phyloP scores from a whole-genome alignment of 2,888 invertebrate species.

The Caenorhabditis doughertyi region DNA sequence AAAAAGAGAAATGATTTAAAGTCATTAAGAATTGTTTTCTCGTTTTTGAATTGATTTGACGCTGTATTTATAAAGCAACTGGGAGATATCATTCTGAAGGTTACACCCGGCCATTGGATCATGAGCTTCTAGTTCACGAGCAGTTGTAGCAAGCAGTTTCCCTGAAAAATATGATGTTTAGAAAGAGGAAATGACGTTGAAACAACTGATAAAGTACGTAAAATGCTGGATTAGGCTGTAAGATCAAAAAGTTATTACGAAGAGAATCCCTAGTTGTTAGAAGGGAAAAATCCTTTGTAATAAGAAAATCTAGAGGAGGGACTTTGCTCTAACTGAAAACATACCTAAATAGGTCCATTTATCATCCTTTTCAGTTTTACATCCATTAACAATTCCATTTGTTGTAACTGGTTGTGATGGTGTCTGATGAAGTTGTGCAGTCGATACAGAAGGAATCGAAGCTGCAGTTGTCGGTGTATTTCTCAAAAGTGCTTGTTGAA shows the following conservation, averaged over 20 bases:
- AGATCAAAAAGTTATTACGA: not conserved
- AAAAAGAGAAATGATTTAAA: no score
- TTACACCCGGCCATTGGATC: slow-evolving; percentile 36
- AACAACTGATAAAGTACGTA: no score
- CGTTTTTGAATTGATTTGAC: not conserved
- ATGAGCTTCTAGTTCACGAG: slow-evolving; percentile 46
- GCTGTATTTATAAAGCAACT: not conserved
- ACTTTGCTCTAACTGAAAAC: not conserved
- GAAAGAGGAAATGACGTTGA: no score
- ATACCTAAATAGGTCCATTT: slow-evolving; percentile 53
- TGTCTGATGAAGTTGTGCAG: slow-evolving; percentile 21
- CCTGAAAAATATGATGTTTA: slow-evolving; percentile 25
- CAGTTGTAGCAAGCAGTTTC: slow-evolving; percentile 16
- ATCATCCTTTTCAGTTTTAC: slow-evolving; percentile 12
- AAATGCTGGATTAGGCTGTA: slow-evolving; percentile 12
- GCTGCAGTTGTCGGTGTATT: slow-evolving; percentile 16
- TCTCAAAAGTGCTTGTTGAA: slow-evolving; percentile 43
- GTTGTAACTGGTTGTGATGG: not conserved
- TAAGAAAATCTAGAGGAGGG: no score
- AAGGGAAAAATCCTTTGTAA: no score
- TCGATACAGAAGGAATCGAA: slow-evolving; percentile 18
- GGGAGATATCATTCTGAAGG: slow-evolving; percentile 11
- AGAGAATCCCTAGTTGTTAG: no score
- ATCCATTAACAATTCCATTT: slow-evolving; percentile 40
- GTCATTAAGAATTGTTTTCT: no score